Evolutionary conservation across 2,888 invertebrate species (phyloP), one percentile per base, ranked within the genome.

Genomic region (Odontocolon sp.): DNA sequence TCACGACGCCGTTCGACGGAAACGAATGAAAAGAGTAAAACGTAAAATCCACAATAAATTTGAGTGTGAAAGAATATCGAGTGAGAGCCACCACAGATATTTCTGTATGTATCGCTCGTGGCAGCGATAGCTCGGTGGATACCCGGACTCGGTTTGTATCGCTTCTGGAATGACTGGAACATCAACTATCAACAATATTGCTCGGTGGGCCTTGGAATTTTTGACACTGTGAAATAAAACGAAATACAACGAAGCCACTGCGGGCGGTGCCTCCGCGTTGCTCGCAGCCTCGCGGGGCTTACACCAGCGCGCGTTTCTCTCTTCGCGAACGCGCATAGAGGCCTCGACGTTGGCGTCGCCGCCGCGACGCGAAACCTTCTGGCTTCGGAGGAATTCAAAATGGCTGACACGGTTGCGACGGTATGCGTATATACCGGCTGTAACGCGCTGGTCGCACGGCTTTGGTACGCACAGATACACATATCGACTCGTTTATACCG

Each of bases 181-280:
- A 88, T 89, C 87, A 87, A 88, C 84, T 87, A 89, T 87, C 88
- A 87, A 89, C 87, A 87, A 88, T 88, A 89, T 88, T 88, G 87
- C 87, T 68, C 45, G 45, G 56, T 36, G 38, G 77, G 71, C 81
- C 79, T 68, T 79, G 47, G 68, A 73, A 71, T 78, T 86, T 87
- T 87, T 87, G 87, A 87, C 86, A 85, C 81, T 80, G 80, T 81
- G 84, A 82, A 87, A 87, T 84, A 87, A 86, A 84, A 87, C 79
- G 78, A 82, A 45, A 54, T 21, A 42, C 8, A 31, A 8, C 31
- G 42, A 4, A 63, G 16, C 59, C 40, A 9, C 67, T 28, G 36
- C 50, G 36, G 63, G 52, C 11, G 63, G 47, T 64, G 56, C 61
- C 54, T 14, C 63, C 56, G 70, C 69, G 59, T n/a, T n/a, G n/a